Evolutionary conservation across 2,113 vertebrate species (phyloP), one percentile per base, ranked within the genome.

Genomic region (Cynoglossus semilaevis): DNA sequence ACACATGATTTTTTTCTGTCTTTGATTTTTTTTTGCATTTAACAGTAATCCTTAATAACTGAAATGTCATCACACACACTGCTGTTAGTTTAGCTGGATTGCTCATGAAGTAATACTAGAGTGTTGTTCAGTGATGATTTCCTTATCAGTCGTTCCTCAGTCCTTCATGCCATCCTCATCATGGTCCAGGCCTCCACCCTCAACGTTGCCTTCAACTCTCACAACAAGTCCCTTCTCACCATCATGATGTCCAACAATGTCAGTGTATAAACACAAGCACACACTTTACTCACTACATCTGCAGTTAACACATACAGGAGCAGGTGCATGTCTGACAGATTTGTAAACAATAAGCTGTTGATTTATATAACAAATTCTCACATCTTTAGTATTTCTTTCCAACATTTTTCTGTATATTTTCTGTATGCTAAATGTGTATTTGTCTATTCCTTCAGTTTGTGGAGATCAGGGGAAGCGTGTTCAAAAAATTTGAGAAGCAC

Each of bases 241-340:
- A 98, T 99, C 87, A 98, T 99, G 95, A 96, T 99, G 97, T 99
- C 97, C 47, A 99, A 96, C 87, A 99, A 99, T 54, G 97, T 99
- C 67, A 94, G 96, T 92, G n/a, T n/a, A n/a, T n/a, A n/a, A n/a
- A 40, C 58, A 15, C 40, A 14, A 8, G 45, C 45, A 62, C 38
- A 35, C 5, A 13, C 15, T 11, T 3, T 10, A 38, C 37, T 10
- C 37, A 4, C 37, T 10, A 29, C 22, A 4, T 29, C 22, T 29
- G 22, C 6, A 29, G 22, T 4, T 2, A 38, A 7, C 37, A 38
- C 37, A 38, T 38, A 12, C 8, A 38, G 9, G 10, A 41, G 38
- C 22, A 29, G 6, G 3, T 29, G 22, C 22, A 29, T 29, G 22
- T 29, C 3, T 29, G 22, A 29, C 3, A 29, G 2, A 29, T 29